Percentiles rank a stretch among this genome's conserved stretches.
phyloP scores from a whole-genome alignment of 1,140 invertebrate species.

The Ridgeia piscesae region DNA sequence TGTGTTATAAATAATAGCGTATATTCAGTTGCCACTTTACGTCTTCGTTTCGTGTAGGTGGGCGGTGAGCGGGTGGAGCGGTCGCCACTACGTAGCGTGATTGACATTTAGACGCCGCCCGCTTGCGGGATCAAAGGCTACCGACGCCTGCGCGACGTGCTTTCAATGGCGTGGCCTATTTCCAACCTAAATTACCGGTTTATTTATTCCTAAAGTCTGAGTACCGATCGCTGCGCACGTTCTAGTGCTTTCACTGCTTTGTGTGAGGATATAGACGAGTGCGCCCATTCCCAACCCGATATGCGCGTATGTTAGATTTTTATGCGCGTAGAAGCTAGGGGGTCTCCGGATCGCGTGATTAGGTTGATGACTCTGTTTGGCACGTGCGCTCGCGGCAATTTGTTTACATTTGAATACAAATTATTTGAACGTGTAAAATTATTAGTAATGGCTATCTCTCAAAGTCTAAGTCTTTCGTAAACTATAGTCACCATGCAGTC shows the following conservation, averaged over 20 bases:
- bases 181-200: neutral
- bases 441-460: no score
- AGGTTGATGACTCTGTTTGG: neutral
- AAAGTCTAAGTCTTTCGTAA: no score
- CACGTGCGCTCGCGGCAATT: neutral
- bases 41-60: neutral
- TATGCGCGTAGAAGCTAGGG: neutral
- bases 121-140: neutral
- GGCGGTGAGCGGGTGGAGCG: conserved; percentile 1
- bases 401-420: neutral
- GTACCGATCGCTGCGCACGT: neutral
- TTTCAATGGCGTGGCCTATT: neutral
- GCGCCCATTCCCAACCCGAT: neutral
- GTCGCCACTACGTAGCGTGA: neutral
- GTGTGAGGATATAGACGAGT: neutral
- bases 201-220: neutral
- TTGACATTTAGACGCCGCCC: neutral
- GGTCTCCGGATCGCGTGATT: neutral
- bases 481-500: no score
- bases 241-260: neutral
- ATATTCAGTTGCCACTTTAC: neutral
- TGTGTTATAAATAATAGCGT: neutral
- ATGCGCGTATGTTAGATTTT: neutral
- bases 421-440: no score
- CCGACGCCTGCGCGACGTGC: neutral